phyloP scores from a whole-genome alignment of 2,888 invertebrate species.

The Microctonus aethiopoides region DNA sequence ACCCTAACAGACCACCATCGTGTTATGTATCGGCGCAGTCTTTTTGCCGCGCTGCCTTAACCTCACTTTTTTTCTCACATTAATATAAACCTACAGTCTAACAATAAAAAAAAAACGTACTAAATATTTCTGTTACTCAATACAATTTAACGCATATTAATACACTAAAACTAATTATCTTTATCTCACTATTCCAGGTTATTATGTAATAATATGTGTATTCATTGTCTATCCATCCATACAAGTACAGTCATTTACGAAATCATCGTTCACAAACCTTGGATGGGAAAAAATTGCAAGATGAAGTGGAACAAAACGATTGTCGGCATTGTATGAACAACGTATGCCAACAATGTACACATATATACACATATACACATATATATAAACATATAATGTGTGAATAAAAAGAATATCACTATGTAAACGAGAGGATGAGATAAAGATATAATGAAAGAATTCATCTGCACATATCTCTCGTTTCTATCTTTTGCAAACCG shows the following conservation, averaged over 20 bases:
- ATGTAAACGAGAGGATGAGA: background rate
- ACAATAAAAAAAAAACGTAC: background rate
- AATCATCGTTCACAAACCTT: conserved; percentile 32
- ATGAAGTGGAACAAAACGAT: conserved; percentile 30
- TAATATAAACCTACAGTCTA: background rate
- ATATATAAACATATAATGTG: too few relatives aligned
- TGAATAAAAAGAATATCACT: background rate
- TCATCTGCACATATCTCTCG: background rate
- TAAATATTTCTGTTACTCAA: background rate
- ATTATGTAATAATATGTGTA: conserved; percentile 8
- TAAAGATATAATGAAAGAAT: background rate
- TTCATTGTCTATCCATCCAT: conserved; percentile 17
- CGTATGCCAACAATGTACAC: background rate
- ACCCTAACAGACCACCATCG: conserved; percentile 7
- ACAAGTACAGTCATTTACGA: conserved; percentile 11
- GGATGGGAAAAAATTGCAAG: conserved; percentile 38
- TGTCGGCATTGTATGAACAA: background rate
- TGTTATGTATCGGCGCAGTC: background rate
- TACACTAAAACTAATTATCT: background rate
- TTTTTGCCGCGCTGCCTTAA: background rate
- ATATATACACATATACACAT: background rate
- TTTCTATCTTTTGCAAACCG: background rate
- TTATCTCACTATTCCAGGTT: background rate
- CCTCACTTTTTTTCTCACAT: background rate
- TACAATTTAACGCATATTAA: background rate